Percentiles rank a stretch among this genome's conserved stretches.
Evolutionary conservation across 2,888 invertebrate species (phyloP).

Genomic region (Diarsia rubi): DNA sequence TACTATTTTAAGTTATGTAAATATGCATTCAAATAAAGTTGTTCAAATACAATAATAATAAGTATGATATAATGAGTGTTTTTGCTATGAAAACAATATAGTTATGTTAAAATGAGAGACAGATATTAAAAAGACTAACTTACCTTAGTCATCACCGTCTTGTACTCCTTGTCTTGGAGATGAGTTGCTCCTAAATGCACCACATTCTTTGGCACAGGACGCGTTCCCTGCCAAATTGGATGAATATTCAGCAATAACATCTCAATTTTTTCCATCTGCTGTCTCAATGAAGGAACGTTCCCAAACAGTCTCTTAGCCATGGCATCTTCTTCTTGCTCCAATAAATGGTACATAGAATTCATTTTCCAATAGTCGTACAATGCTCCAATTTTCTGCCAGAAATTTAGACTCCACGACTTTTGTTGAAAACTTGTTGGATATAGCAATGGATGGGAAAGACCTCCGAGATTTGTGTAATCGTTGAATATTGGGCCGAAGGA

Average conservation of each 20-base stretch:
- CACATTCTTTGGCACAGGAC: constrained; percentile 44
- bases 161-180: constrained; percentile 24
- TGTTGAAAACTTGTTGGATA: constrained; percentile 42
- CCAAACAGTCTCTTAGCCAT: constrained; percentile 41
- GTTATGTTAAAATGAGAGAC: neutral
- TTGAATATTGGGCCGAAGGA: constrained; percentile 47
- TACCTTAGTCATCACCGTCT: constrained; percentile 24
- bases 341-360: constrained; percentile 32
- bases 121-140: neutral
- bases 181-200: constrained; percentile 46
- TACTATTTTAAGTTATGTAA: neutral
- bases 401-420: constrained; percentile 19
- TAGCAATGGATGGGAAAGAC: constrained; percentile 39
- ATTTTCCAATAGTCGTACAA: constrained; percentile 46
- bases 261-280: constrained; percentile 27
- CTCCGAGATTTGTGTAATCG: constrained; percentile 35
- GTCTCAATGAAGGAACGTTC: constrained; percentile 37
- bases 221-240: constrained; percentile 48
- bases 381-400: constrained; percentile 35
- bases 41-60: neutral
- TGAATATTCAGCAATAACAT: constrained; percentile 37
- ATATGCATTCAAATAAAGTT: neutral
- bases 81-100: neutral
- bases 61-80: neutral
- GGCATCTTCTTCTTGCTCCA: constrained; percentile 43